Conservation (phyloP, 2,797 vertebrate species). For the Lepus townsendii region DNA sequence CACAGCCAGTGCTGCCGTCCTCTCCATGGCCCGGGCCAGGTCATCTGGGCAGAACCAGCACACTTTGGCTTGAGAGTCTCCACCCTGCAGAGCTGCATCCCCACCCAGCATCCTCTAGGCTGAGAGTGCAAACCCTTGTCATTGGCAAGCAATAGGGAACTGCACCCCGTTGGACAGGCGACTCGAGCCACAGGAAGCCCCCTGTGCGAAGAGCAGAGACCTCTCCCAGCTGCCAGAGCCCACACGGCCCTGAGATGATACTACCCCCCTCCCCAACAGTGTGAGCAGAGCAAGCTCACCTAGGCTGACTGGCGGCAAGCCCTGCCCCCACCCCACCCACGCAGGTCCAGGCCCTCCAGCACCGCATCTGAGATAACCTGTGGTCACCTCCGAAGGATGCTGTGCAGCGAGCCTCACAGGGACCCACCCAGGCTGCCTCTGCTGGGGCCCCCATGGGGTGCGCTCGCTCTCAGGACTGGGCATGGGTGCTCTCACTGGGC, state of each 20-base stretch:
- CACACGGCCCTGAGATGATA: not conserved
- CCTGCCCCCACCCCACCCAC: no score
- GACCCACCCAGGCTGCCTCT: not conserved
- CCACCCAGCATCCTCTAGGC: not conserved
- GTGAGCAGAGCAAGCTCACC: not conserved
- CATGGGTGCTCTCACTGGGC: not conserved
- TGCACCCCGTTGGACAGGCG: not conserved
- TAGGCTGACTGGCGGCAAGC: not conserved
- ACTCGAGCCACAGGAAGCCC: not conserved
- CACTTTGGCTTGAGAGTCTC: not conserved
- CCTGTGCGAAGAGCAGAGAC: not conserved
- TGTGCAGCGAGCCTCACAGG: not conserved
- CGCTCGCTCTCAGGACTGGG: not conserved
- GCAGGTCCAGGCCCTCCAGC: not conserved
- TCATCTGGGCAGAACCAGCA: not conserved
- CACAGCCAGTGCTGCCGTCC: not conserved
- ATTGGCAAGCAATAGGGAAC: not conserved
- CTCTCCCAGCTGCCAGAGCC: not conserved
- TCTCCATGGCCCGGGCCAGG: constrained; percentile 57
- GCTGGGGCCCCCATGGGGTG: not conserved
- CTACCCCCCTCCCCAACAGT: no score
- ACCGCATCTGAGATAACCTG: not conserved
- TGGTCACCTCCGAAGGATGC: not conserved
- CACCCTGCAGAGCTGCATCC: not conserved
- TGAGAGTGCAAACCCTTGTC: not conserved